These are phyloP conservation scores for Pseudorasbora parva DNA, from an alignment of 2,113 vertebrate species.

Conservation along the genomic window DNA sequence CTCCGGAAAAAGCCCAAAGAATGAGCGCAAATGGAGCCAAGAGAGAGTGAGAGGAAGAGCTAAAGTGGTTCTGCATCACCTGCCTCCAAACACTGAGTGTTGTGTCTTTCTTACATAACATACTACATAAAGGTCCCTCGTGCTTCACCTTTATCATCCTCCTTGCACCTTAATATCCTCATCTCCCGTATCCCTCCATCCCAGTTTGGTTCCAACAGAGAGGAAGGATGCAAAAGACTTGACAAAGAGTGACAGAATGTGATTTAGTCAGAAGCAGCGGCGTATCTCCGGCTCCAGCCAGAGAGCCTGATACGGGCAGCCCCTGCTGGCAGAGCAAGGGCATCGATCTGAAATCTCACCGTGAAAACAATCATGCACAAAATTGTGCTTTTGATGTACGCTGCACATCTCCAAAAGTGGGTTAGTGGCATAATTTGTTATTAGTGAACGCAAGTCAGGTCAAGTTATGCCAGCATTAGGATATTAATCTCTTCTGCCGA, in stretches of 20 bases:
- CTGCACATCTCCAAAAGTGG: conserved; percentile 22
- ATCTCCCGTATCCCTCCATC: not conserved
- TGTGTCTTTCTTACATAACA: conserved; percentile 11
- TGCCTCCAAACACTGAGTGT: not conserved
- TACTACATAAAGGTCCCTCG: conserved; percentile 1
- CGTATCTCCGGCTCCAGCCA: not conserved
- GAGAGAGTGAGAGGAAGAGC: not conserved
- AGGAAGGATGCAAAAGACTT: not conserved
- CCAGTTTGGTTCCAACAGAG: not conserved
- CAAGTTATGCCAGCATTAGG: not conserved
- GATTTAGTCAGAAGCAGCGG: not conserved
- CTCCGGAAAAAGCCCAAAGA: conserved; percentile 8
- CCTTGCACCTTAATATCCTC: not conserved
- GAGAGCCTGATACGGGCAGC: conserved; percentile 26
- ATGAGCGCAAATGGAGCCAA: not conserved
- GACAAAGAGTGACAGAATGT: conserved; percentile 4
- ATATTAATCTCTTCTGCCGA: conserved; percentile 30
- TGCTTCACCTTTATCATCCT: not conserved
- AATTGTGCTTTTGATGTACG: not conserved
- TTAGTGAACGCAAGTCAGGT: not conserved
- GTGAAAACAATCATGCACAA: not conserved
- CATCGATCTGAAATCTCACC: conserved; percentile 3
- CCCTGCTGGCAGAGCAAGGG: conserved; percentile 17
- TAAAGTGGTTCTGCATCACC: conserved; percentile 23
- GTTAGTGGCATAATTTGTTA: conserved; percentile 25